Percentiles rank a stretch among this genome's conserved stretches.
phyloP scores from a whole-genome alignment of 1,140 invertebrate species.

The Pteromalus puparum region DNA sequence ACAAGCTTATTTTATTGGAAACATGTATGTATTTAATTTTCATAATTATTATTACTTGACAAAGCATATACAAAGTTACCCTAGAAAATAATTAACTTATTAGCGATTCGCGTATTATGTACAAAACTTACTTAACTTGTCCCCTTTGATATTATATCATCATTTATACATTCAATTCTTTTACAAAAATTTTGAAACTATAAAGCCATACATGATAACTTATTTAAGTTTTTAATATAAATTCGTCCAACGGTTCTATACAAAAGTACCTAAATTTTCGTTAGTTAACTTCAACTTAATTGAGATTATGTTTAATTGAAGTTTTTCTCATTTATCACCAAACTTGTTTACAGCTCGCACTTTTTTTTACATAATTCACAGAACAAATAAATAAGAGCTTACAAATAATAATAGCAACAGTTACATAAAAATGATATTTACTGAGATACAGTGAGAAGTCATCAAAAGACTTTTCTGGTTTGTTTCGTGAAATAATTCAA shows the following conservation, averaged over 20 bases:
- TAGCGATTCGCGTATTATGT: constrained; percentile 36
- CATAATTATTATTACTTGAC: constrained; percentile 31
- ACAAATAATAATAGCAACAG: constrained; percentile 35
- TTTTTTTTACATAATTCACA: constrained; percentile 41
- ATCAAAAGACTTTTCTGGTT: not conserved
- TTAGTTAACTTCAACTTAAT: constrained; percentile 35
- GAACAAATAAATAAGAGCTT: constrained; percentile 50
- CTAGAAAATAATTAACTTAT: constrained; percentile 41
- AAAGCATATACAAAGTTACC: constrained; percentile 50
- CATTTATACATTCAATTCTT: constrained; percentile 44
- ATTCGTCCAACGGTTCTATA: constrained; percentile 20
- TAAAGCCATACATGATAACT: not conserved
- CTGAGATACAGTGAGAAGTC: not conserved
- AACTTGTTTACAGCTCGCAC: constrained; percentile 40
- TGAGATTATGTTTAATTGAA: constrained; percentile 12
- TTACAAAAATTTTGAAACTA: constrained; percentile 22
- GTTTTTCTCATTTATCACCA: not conserved
- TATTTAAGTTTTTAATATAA: constrained; percentile 27
- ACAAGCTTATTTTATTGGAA: constrained; percentile 35
- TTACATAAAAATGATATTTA: constrained; percentile 32
- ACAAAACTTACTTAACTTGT: constrained; percentile 40
- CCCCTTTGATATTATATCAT: constrained; percentile 17
- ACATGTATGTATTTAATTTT: constrained; percentile 43
- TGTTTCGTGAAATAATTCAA: not conserved
- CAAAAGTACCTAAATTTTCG: constrained; percentile 19